A percentile compares a stretch with the other conserved stretches of the same genome.
Evolutionary conservation across 2,888 invertebrate genomes (phyloP).

Genomic region (Diachrysia chrysitis): DNA sequence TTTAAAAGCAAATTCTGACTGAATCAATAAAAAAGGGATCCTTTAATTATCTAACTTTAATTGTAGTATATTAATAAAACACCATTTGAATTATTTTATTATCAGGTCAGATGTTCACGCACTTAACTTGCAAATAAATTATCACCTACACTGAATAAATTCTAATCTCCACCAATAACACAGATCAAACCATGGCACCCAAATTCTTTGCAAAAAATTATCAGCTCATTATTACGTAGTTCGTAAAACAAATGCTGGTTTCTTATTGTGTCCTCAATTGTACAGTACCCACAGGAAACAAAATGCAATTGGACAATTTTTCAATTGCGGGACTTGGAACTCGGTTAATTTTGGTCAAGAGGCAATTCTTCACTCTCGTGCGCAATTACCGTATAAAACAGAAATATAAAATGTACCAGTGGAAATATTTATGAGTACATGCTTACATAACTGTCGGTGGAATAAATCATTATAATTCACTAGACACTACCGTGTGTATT

Average conservation of each 20-base stretch:
- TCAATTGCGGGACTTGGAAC: constrained; percentile 81
- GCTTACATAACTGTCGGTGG: constrained; percentile 50
- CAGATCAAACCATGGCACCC: neutral
- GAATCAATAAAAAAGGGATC: too few relatives aligned
- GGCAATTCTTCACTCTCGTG: constrained; percentile 73
- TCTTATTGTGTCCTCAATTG: constrained; percentile 63
- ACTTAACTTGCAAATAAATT: neutral
- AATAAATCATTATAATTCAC: constrained; percentile 59
- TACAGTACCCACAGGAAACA: constrained; percentile 80
- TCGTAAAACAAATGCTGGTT: constrained; percentile 22
- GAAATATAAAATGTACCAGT: constrained; percentile 56
- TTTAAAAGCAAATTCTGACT: too few relatives aligned
- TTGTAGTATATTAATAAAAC: too few relatives aligned
- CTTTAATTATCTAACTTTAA: too few relatives aligned
- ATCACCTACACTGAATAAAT: neutral
- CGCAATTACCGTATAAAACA: constrained; percentile 59
- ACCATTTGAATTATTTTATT: too few relatives aligned
- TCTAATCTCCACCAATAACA: neutral
- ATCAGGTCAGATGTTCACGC: neutral
- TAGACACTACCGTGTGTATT: constrained; percentile 50
- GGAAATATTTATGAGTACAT: constrained; percentile 49
- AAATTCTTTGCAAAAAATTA: neutral
- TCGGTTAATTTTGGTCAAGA: constrained; percentile 79
- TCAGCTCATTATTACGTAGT: neutral
- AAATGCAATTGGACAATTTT: constrained; percentile 87